Conservation (phyloP, 2,888 invertebrate species). For the Neoaliturus tenellus region DNA sequence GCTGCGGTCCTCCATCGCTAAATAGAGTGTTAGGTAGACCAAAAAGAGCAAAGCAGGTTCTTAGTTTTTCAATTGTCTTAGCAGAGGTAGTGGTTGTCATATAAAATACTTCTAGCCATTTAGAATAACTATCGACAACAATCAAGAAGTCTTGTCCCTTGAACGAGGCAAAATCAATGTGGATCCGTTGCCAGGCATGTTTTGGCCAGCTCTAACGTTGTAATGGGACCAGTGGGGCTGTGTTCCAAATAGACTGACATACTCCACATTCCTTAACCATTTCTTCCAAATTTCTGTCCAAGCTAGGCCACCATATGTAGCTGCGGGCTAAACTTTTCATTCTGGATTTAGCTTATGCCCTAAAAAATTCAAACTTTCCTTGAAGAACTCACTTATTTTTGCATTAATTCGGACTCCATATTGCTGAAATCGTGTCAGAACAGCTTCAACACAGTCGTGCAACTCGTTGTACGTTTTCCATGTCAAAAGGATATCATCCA, state of each 20-base stretch:
- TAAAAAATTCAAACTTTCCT: neutral
- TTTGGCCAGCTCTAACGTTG: neutral
- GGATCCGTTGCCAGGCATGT: neutral
- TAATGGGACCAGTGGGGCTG: no score
- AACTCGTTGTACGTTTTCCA: neutral
- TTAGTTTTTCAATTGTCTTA: slow-evolving; percentile 54
- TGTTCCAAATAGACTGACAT: neutral
- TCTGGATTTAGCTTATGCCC: neutral
- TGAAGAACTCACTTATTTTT: neutral
- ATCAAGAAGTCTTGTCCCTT: no score
- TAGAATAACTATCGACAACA: no score
- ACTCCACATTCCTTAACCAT: neutral
- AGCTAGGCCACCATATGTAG: no score
- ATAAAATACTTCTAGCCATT: slow-evolving; percentile 58
- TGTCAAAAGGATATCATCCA: neutral
- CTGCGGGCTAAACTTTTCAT: no score
- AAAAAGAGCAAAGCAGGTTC: no score
- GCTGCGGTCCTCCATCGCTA: slow-evolving; percentile 57
- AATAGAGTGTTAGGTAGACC: slow-evolving; percentile 1
- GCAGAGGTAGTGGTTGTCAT: slow-evolving; percentile 59
- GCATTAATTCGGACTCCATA: neutral
- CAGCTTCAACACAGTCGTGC: neutral
- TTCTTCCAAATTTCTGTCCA: neutral
- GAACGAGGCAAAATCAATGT: no score
- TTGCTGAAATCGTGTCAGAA: neutral